Conservation (phyloP, 2,113 vertebrate genomes). For the Erinaceus europaeus region DNA sequence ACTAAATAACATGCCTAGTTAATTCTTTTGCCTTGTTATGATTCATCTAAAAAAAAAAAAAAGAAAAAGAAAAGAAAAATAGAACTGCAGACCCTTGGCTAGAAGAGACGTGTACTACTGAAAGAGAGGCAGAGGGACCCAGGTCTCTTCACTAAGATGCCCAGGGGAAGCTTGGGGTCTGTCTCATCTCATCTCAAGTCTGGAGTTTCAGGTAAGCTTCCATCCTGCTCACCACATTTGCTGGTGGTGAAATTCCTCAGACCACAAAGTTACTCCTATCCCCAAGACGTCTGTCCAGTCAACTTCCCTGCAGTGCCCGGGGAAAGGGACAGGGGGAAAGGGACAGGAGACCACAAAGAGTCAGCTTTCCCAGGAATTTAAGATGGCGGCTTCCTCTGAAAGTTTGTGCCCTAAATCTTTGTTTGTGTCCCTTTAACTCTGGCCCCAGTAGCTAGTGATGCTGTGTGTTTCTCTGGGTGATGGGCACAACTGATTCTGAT, state of each 20-base stretch:
- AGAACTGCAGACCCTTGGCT: neutral
- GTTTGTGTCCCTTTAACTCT: neutral
- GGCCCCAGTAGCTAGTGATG: neutral
- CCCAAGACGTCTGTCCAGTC: neutral
- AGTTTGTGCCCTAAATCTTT: neutral
- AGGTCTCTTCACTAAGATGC: neutral
- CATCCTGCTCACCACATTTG: neutral
- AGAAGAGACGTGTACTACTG: neutral
- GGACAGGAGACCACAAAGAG: neutral
- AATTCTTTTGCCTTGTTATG: neutral
- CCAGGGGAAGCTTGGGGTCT: neutral
- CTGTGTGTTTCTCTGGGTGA: neutral
- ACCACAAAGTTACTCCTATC: neutral
- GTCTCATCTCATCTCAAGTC: neutral
- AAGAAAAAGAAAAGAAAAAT: no score
- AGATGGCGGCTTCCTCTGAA: neutral
- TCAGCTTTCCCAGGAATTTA: neutral
- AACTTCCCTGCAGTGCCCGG: neutral
- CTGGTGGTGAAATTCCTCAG: neutral
- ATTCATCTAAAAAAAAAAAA: neutral
- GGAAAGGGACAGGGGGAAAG: no score
- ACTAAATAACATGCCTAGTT: no score
- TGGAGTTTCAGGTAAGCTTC: no score
- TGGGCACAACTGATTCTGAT: neutral
- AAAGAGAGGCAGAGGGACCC: neutral